Conservation (phyloP, 2,113 vertebrate genomes). For the Tragelaphus strepsiceros region DNA sequence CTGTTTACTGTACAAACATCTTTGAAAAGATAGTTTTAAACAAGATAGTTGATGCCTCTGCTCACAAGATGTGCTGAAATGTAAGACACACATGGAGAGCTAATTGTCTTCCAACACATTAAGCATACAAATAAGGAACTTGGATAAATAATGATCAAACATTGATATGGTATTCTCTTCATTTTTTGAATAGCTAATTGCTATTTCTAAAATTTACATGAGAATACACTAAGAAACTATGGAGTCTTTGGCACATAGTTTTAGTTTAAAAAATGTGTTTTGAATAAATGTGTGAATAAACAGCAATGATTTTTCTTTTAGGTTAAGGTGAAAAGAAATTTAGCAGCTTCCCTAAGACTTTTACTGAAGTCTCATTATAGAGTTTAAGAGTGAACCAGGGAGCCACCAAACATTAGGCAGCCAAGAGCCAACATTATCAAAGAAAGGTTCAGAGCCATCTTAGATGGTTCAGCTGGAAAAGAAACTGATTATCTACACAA, state of each 20-base stretch:
- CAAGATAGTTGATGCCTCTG: background rate
- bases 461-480: background rate
- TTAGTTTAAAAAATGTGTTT: background rate
- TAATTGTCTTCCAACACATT: background rate
- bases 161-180: background rate
- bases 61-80: background rate
- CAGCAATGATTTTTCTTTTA: background rate
- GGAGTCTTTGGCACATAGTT: background rate
- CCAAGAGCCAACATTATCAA: background rate
- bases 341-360: background rate
- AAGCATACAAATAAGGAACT: background rate
- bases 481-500: no score
- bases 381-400: background rate
- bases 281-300: slow-evolving; percentile 11
- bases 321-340: background rate
- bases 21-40: background rate
- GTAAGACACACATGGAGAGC: background rate
- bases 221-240: background rate
- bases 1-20: background rate
- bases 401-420: background rate
- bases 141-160: background rate
- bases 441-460: background rate
- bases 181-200: slow-evolving; percentile 7
- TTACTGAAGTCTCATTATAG: background rate
- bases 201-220: background rate